These are phyloP conservation scores for Cordilura impudica DNA, from an alignment of 2,888 invertebrate genomes.

Conservation along the genomic window DNA sequence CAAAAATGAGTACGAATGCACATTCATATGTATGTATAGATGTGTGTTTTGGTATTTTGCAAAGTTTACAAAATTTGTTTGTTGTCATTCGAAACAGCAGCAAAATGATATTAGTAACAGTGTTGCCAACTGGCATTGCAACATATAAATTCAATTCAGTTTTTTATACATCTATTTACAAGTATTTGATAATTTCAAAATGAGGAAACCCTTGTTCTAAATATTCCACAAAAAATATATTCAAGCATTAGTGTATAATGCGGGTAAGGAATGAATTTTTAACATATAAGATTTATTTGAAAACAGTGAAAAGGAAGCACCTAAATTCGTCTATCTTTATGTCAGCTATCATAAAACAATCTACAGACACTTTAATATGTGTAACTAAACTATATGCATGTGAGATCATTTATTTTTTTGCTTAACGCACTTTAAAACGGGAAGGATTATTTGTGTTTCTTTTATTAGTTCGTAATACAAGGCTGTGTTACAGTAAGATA, in stretches of 20 bases:
- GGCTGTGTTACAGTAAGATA: neutral
- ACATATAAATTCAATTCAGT: neutral
- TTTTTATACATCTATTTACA: neutral
- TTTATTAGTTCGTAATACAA: neutral
- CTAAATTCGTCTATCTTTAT: slow-evolving; percentile 63
- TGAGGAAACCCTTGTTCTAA: slow-evolving; percentile 6
- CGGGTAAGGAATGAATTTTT: slow-evolving; percentile 37
- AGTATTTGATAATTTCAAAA: neutral
- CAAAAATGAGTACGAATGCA: neutral
- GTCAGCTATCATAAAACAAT: slow-evolving; percentile 17
- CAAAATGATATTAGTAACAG: slow-evolving; percentile 25
- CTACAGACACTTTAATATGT: too few species aligned
- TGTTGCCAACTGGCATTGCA: slow-evolving; percentile 16
- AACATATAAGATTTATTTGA: slow-evolving; percentile 62
- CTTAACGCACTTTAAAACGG: neutral
- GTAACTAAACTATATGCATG: neutral
- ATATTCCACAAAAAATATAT: slow-evolving; percentile 1
- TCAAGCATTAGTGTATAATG: slow-evolving; percentile 14
- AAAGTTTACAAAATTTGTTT: slow-evolving; percentile 55
- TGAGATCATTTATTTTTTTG: neutral
- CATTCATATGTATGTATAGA: neutral
- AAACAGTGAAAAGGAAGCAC: slow-evolving; percentile 64
- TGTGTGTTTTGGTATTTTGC: slow-evolving; percentile 31
- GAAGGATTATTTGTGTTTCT: neutral
- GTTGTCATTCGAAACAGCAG: slow-evolving; percentile 13